Evolutionary conservation across 2,797 vertebrate genomes (phyloP).

Genomic region (Anisognathus igniventris): DNA sequence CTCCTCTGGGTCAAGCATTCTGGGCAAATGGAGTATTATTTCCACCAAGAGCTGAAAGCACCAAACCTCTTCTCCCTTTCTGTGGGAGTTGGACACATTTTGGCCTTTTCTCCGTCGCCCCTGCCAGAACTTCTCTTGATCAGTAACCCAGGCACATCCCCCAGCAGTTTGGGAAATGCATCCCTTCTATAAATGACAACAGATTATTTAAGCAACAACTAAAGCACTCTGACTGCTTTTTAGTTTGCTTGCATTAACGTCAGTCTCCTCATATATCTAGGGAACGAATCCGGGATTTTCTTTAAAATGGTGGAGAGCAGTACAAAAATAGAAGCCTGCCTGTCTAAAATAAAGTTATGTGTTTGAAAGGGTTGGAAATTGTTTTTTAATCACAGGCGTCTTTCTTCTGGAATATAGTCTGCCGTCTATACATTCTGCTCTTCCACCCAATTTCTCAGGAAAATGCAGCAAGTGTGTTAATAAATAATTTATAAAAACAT

Average conservation of each 20-base stretch:
- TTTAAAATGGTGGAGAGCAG: background rate
- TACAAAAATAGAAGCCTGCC: background rate
- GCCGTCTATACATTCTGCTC: background rate
- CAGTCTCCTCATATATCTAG: slow-evolving; percentile 30
- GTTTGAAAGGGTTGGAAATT: slow-evolving; percentile 18
- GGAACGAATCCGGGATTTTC: background rate
- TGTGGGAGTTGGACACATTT: background rate
- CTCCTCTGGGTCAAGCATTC: background rate
- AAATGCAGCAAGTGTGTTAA: slow-evolving; percentile 41
- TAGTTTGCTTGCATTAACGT: background rate
- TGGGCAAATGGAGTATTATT: background rate
- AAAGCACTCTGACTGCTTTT: background rate
- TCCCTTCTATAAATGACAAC: slow-evolving; percentile 35
- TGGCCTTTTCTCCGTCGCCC: rapidly evolving
- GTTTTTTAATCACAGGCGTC: slow-evolving; percentile 39
- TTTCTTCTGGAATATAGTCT: slow-evolving; percentile 33
- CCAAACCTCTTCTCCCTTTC: background rate
- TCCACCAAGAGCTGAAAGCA: background rate
- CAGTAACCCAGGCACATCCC: background rate
- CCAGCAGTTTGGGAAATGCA: background rate
- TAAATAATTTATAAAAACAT: slow-evolving; percentile 55
- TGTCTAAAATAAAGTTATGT: slow-evolving; percentile 14
- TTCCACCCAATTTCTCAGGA: slow-evolving; percentile 37
- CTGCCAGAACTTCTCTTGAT: background rate
- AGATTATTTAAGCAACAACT: slow-evolving; percentile 7